Evolutionary conservation across 2,113 vertebrate genomes (phyloP), one percentile per base, ranked within the genome.

Genomic region (Daboia siamensis): DNA sequence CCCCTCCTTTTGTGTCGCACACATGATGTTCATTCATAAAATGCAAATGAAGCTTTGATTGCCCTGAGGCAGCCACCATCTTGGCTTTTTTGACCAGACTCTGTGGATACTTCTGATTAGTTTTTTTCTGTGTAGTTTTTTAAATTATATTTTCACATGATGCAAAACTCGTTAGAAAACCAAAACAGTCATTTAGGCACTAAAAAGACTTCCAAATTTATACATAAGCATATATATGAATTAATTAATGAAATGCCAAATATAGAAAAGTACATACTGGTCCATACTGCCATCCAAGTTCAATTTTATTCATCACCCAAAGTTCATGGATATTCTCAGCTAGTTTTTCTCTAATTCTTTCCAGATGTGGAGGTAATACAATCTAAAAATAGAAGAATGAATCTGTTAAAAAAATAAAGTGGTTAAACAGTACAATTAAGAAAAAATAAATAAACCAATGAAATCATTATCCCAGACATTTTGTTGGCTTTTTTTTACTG

Each of bases 301-400:
- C 99, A 51, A 99, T 99, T 97, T 99, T 99, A 97, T 99, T 99
- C 99, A 99, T 99, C 94, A 99, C 99, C 99, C 99, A 99, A 92
- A 99, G 98, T 91, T 99, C 99, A 88, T 99, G 99, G 95, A 99
- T 99, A 95, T 99, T 99, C 94, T 99, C 99, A 69, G 99, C 99
- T 92, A 99, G 97, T 91, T 98, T 99, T 96, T 99, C 99, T 96
- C 99, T 97, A 96, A 99, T 99, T 92, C 98, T 98, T 94, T 99
- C 99, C 94, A 99, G 95, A 93, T 99, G 99, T 89, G 98, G 98
- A 80, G 98, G 98, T 95, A 99, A 95, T 93, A 99, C 98, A 74
- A 99, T 98, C 99, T 99, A 93, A 96, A 95, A 61, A 93, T 55
- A 94, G 6, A 91, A 92, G 5, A 94, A 0, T 90, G 6, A 94